phyloP scores from a whole-genome alignment of 2,113 vertebrate species.

The Arothron firmamentum region DNA sequence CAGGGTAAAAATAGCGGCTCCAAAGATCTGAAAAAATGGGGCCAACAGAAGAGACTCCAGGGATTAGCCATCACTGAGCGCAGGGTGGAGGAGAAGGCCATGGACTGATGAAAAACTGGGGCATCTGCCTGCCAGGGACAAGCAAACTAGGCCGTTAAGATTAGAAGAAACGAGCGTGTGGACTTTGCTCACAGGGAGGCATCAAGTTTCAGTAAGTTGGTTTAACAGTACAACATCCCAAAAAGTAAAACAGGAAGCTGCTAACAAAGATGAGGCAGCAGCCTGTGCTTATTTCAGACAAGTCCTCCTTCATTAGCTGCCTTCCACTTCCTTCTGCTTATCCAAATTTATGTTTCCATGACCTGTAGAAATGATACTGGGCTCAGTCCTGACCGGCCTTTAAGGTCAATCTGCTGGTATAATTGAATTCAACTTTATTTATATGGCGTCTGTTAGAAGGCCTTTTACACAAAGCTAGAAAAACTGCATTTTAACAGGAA shows the following conservation, averaged over 20 bases:
- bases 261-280: background rate
- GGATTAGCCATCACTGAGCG: slow-evolving; percentile 29
- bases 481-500: too few relatives aligned
- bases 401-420: too few relatives aligned
- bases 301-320: background rate
- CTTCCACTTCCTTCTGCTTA: background rate
- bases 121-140: slow-evolving; percentile 28
- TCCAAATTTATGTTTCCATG: background rate
- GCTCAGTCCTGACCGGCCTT: too few relatives aligned
- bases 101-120: slow-evolving; percentile 39
- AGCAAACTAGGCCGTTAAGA: slow-evolving; percentile 17
- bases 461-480: too few relatives aligned
- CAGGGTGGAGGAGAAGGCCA: slow-evolving; percentile 28
- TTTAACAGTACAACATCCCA: too few relatives aligned
- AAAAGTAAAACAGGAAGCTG: background rate
- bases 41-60: slow-evolving; percentile 37
- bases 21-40: slow-evolving; percentile 30
- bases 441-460: too few relatives aligned
- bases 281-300: background rate
- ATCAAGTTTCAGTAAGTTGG: too few relatives aligned
- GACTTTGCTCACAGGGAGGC: background rate
- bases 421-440: too few relatives aligned
- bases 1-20: slow-evolving; percentile 48
- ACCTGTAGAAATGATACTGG: too few relatives aligned
- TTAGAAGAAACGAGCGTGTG: slow-evolving; percentile 3